phyloP scores from a whole-genome alignment of 2,888 invertebrate genomes.

The Patella caerulea region DNA sequence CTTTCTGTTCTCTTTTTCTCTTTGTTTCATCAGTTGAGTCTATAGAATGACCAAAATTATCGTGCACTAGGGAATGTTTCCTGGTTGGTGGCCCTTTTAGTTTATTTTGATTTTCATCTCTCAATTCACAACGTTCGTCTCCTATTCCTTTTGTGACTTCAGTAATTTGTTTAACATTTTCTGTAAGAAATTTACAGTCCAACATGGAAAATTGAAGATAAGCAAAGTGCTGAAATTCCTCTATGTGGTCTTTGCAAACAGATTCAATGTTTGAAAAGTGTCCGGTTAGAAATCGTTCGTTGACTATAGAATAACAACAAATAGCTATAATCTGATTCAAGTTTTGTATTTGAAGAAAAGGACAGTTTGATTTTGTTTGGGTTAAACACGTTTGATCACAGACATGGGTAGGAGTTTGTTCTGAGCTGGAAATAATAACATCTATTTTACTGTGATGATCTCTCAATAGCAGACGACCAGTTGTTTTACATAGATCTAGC shows the following conservation, averaged over 20 bases:
- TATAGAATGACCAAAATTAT: background rate
- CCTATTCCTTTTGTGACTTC: background rate
- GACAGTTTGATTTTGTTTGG: background rate
- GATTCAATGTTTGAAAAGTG: slow-evolving; percentile 6
- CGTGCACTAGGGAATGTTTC: background rate
- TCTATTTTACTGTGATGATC: background rate
- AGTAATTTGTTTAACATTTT: background rate
- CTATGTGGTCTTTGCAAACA: background rate
- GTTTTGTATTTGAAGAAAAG: background rate
- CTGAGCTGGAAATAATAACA: background rate
- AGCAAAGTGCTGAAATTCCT: background rate
- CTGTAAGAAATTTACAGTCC: background rate
- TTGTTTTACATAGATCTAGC: background rate
- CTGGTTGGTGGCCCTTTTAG: background rate
- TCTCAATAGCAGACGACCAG: background rate
- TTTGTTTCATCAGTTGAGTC: background rate
- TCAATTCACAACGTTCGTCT: background rate
- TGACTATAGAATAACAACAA: background rate
- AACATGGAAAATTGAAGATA: background rate
- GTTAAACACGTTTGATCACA: background rate
- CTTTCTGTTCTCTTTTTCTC: background rate
- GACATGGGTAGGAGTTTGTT: background rate
- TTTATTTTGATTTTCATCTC: background rate
- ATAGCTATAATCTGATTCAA: background rate
- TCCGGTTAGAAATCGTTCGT: background rate